phyloP scores from a whole-genome alignment of 2,113 vertebrate genomes.

The Cervus canadensis region DNA sequence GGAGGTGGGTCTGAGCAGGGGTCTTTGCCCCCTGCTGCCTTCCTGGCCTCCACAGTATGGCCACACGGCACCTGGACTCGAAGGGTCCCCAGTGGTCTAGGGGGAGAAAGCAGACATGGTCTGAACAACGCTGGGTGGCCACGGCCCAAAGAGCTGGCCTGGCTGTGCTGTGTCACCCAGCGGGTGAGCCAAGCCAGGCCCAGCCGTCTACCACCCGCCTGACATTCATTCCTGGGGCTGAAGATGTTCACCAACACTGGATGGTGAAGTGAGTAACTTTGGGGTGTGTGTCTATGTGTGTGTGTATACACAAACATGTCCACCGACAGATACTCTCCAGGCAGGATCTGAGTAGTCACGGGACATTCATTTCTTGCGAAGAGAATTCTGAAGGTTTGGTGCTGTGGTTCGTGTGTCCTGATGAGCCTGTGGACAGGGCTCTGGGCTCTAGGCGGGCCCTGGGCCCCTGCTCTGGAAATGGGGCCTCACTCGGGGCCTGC shows the following conservation, averaged over 20 bases:
- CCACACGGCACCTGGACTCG: not conserved
- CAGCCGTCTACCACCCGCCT: accelerated
- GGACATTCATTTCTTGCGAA: not conserved
- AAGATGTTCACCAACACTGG: not conserved
- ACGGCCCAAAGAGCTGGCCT: not conserved
- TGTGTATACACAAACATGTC: not conserved
- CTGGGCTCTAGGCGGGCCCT: no score
- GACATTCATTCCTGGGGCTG: not conserved
- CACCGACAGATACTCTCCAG: not conserved
- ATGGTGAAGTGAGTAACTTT: not conserved
- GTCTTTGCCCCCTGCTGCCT: not conserved
- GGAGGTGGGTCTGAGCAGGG: not conserved
- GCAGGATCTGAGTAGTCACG: not conserved
- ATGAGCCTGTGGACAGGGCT: not conserved
- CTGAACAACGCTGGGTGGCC: not conserved
- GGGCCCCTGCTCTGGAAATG: not conserved
- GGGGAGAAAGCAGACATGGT: not conserved
- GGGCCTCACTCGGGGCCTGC: no score
- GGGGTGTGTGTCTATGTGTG: not conserved
- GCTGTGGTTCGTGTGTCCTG: not conserved
- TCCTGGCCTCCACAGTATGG: not conserved
- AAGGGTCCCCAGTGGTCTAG: not conserved
- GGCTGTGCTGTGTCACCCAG: not conserved
- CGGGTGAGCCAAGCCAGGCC: not conserved
- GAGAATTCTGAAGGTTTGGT: not conserved